phyloP scores from a whole-genome alignment of 1,140 invertebrate genomes.

The Lanistes nyassanus region DNA sequence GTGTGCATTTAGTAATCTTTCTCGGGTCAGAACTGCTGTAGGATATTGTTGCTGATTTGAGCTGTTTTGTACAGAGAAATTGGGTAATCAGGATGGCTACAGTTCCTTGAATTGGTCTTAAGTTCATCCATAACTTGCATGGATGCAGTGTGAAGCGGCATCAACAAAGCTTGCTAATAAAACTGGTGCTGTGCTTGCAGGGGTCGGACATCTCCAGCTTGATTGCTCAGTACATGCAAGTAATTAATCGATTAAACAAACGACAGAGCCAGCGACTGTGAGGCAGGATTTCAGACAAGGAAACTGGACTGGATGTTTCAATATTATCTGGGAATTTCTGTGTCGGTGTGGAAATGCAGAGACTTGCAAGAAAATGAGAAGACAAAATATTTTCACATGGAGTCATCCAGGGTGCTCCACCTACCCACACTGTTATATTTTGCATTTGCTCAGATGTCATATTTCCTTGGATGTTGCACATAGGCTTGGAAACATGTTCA shows the following conservation, averaged over 20 bases:
- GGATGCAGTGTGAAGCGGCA: too few species aligned
- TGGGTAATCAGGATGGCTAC: not conserved
- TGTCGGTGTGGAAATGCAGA: too few species aligned
- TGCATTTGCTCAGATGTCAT: not conserved
- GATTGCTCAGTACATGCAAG: constrained; percentile 93
- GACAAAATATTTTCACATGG: not conserved
- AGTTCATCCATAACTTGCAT: not conserved
- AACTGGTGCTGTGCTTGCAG: constrained; percentile 63
- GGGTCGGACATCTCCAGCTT: constrained; percentile 84
- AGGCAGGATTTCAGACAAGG: not conserved
- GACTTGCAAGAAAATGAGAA: not conserved
- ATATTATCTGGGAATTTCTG: not conserved
- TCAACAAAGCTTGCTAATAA: too few species aligned
- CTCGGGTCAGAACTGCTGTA: too few species aligned
- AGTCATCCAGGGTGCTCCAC: not conserved
- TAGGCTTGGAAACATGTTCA: too few species aligned
- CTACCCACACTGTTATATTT: not conserved
- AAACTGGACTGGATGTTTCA: not conserved
- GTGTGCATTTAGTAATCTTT: constrained; percentile 2
- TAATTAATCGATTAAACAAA: constrained; percentile 57
- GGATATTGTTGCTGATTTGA: too few species aligned
- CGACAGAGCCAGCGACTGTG: constrained; percentile 31
- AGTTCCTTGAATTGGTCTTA: not conserved
- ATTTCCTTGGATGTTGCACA: too few species aligned
- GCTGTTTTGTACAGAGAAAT: not conserved